A percentile compares a stretch with the other conserved stretches of the same genome.
These are phyloP conservation scores for Pimpla rufipes DNA, from an alignment of 2,888 invertebrate genomes.

Conservation along the genomic window DNA sequence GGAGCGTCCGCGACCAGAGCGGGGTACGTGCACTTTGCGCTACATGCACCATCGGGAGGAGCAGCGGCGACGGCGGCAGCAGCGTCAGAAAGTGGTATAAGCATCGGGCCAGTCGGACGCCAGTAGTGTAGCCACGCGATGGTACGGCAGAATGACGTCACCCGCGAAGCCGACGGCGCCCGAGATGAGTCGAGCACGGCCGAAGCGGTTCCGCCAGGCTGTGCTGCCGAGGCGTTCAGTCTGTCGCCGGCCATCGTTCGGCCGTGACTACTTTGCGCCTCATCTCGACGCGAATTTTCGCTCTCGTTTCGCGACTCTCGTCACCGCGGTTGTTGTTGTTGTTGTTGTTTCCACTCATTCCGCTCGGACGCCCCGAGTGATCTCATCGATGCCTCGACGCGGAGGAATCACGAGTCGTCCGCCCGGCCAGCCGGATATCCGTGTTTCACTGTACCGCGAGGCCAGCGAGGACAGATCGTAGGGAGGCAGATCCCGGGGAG, in stretches of 20 bases:
- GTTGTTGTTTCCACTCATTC: neutral
- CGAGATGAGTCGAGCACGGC: constrained; percentile 74
- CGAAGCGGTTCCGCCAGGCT: constrained; percentile 76
- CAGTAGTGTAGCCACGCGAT: constrained; percentile 84
- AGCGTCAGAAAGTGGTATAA: no score
- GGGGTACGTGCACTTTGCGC: neutral
- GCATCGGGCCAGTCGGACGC: constrained; percentile 76
- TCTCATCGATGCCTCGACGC: constrained; percentile 44
- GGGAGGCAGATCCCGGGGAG: constrained; percentile 8
- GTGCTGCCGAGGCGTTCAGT: constrained; percentile 78
- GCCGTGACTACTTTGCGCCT: constrained; percentile 67
- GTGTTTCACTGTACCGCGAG: constrained; percentile 26
- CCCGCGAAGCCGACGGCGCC: constrained; percentile 70
- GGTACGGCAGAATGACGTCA: constrained; percentile 84
- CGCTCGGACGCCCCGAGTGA: neutral
- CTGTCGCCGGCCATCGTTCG: constrained; percentile 78
- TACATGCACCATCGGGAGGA: constrained; percentile 22
- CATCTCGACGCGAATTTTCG: constrained; percentile 18
- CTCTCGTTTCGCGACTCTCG: no score
- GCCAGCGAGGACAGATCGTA: constrained; percentile 4
- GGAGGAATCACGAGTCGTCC: constrained; percentile 27
- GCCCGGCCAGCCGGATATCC: neutral
- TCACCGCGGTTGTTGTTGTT: no score
- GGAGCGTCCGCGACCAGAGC: neutral
- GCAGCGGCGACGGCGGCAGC: constrained; percentile 28